Percentiles rank a stretch among this genome's conserved stretches.
phyloP scores from a whole-genome alignment of 2,113 vertebrate genomes.

The Bungarus multicinctus region DNA sequence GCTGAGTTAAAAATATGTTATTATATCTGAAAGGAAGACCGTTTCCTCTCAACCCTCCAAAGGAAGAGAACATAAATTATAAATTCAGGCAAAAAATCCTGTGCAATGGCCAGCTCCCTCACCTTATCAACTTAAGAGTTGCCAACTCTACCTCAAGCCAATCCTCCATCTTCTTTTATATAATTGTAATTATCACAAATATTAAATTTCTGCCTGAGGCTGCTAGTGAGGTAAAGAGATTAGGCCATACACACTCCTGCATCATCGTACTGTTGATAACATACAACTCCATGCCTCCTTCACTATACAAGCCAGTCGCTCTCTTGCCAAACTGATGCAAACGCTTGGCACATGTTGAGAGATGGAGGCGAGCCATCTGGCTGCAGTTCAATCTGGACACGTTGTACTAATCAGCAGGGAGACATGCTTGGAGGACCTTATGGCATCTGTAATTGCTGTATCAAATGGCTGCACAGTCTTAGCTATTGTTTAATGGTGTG shows the following conservation, averaged over 20 bases:
- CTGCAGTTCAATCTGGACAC: constrained; percentile 50
- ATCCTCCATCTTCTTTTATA: constrained; percentile 4
- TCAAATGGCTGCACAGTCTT: constrained; percentile 28
- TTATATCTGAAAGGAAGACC: neutral
- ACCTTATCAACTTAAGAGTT: neutral
- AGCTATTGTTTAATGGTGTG: neutral
- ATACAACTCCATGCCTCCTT: constrained; percentile 34
- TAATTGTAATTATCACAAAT: constrained; percentile 23
- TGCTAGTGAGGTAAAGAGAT: constrained; percentile 28
- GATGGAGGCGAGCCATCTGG: constrained; percentile 55
- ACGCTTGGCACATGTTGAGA: constrained; percentile 50
- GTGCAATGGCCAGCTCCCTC: neutral
- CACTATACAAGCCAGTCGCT: constrained; percentile 42
- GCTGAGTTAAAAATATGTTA: neutral
- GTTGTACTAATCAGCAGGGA: constrained; percentile 30
- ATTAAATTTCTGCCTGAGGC: constrained; percentile 32
- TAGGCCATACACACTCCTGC: neutral
- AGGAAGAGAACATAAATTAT: neutral
- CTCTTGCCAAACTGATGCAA: constrained; percentile 54
- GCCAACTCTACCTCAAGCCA: neutral
- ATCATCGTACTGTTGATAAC: constrained; percentile 26
- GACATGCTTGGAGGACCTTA: constrained; percentile 38
- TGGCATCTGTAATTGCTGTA: constrained; percentile 40
- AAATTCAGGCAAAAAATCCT: neutral
- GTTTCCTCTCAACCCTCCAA: neutral